Base-by-base conservation (phyloP, 1,140 invertebrate species). In the Ylistrum balloti region DNA sequence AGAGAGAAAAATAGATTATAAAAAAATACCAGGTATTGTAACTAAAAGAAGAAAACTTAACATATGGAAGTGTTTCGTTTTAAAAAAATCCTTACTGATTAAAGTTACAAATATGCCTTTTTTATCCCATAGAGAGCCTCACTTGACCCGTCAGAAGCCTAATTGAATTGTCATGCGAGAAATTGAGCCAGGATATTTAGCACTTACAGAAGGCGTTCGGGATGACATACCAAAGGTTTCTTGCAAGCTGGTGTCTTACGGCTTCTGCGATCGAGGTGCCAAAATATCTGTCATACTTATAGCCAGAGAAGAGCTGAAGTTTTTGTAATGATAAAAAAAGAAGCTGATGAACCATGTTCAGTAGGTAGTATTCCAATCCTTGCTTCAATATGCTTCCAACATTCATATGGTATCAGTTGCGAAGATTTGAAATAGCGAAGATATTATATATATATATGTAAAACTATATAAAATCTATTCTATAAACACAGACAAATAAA, bases 151-250 rank as follows among this genome's bases (percentile, higher is more conserved):
- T 74, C 56, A 74, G 56, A 74, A 74, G 5, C 56, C 56, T 74
- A 74, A 74, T 74, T 74, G 56, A 74, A 74, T 74, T 74, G 56
- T 74, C 56, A 74, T 74, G 22, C n/a, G 56, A 74, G 56, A 74
- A 74, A 74, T 74, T 74, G 56, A 74, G 56, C 17, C 22, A 28
- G n/a, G 56, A 74, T 74, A 74, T 74, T 74, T 74, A 74, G 56
- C 56, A 74, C 56, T 74, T 74, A 74, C 56, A 74, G 56, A n/a
- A 74, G 22, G 22, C 56, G 56, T 74, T 74, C 56, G 56, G n/a
- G 22, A 74, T 74, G 56, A 74, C 56, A 74, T 74, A 74, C 22
- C 1, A n/a, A 74, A 28, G 56, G 56, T 74, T 74, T 74, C 56
- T n/a, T 74, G 56, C 56, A 74, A 74, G 56, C 56, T 28, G 28